Evolutionary conservation across 2,797 vertebrate genomes (phyloP).

Genomic region (Florisuga fusca): DNA sequence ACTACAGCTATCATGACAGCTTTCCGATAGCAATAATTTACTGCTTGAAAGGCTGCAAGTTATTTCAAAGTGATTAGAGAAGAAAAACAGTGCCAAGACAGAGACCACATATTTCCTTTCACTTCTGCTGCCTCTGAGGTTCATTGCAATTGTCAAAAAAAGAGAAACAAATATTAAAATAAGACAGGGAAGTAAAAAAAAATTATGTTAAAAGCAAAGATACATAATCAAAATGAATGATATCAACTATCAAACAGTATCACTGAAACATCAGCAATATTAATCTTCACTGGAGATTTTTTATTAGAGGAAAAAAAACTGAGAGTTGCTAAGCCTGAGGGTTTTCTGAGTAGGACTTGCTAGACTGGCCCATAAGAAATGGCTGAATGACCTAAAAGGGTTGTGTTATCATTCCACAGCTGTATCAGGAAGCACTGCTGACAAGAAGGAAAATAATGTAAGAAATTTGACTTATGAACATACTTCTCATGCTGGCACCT

Average conservation of each 20-base stretch:
- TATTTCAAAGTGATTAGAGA: background rate
- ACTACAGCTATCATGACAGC: background rate
- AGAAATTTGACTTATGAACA: slow-evolving; percentile 24
- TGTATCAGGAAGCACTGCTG: slow-evolving; percentile 11
- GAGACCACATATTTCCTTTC: background rate
- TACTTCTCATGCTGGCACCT: background rate
- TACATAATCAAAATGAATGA: background rate
- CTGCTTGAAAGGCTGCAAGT: background rate
- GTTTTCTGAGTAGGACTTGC: background rate
- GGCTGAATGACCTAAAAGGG: background rate
- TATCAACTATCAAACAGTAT: background rate
- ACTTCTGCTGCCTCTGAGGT: background rate
- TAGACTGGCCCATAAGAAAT: background rate
- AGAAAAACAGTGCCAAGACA: background rate
- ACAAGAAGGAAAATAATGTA: slow-evolving; percentile 20
- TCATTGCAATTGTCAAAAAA: background rate
- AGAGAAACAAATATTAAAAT: background rate
- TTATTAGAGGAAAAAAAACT: background rate
- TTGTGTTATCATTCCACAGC: slow-evolving; percentile 8
- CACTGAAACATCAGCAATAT: background rate
- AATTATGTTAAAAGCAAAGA: background rate
- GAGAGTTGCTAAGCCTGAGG: background rate
- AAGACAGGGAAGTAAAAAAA: background rate
- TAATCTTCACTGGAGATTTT: background rate
- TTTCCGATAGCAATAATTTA: background rate